Evolutionary conservation across 2,888 invertebrate genomes (phyloP).

Genomic region (Morpho deidamia): DNA sequence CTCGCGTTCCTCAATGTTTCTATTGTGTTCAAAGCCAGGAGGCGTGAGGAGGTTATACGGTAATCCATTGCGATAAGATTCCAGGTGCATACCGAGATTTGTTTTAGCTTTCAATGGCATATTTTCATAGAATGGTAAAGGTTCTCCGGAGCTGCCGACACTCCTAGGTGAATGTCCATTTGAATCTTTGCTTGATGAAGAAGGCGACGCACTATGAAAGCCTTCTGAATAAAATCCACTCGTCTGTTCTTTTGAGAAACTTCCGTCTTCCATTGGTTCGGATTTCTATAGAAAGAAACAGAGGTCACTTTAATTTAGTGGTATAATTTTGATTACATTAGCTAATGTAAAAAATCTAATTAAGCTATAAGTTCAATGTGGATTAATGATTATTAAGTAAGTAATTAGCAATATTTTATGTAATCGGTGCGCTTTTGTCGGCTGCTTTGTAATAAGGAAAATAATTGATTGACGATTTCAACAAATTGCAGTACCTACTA

Average conservation of each 20-base stretch:
- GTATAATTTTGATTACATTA: too few species aligned
- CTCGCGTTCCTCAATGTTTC: slow-evolving; percentile 50
- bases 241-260: slow-evolving; percentile 75
- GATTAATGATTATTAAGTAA: slow-evolving; percentile 17
- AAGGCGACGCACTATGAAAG: slow-evolving; percentile 79
- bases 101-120: slow-evolving; percentile 64
- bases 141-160: slow-evolving; percentile 60
- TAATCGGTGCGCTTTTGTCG: slow-evolving; percentile 17
- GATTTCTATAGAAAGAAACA: slow-evolving; percentile 72
- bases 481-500: too few species aligned
- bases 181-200: slow-evolving; percentile 75
- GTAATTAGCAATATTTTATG: slow-evolving; percentile 14
- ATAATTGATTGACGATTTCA: too few species aligned
- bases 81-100: slow-evolving; percentile 63
- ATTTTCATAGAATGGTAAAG: slow-evolving; percentile 58
- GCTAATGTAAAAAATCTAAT: slow-evolving; percentile 1
- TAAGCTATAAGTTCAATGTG: slow-evolving; percentile 15
- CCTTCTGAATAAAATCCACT: slow-evolving; percentile 80
- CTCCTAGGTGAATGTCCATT: slow-evolving; percentile 70
- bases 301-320: not conserved
- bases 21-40: slow-evolving; percentile 70
- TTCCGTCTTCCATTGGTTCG: slow-evolving; percentile 68
- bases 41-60: slow-evolving; percentile 81
- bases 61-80: slow-evolving; percentile 59
- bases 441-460: not conserved